Evolutionary conservation across 2,797 vertebrate genomes (phyloP), one percentile per base, ranked within the genome.

Genomic region (Sebastes jordani): DNA sequence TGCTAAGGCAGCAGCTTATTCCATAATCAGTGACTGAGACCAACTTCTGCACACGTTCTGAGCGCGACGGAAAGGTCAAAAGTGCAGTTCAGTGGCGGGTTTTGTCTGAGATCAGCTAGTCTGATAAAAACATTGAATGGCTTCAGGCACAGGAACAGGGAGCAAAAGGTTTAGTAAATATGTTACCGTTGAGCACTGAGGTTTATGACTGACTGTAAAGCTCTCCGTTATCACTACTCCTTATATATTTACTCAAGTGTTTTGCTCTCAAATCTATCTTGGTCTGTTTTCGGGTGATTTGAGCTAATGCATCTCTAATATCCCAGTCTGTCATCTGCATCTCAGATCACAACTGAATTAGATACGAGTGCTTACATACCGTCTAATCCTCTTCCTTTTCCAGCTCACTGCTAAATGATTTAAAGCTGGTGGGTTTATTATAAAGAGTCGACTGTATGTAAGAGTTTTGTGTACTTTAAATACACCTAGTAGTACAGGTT

Each of bases 271-370:
- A 55, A 76, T 56, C n/a, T 5, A 60, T 59, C 54, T 32, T 0
- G 2, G 1, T 23, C n/a, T 62, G 52, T 69, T 76, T 86, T 54
- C 1, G 2, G 14, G n/a, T 38, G 25, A 75, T 84, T 56, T 76
- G 52, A 56, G 63, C 14, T 42, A 27, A 74, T 61, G 38, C 36
- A 30, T 52, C 62, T 67, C 7, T 61, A 59, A 76, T 49, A 55
- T 54, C 29, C 11, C 22, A 61, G 59, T 42, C 36, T 69, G 22
- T 69, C 54, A 46, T 71, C 34, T 77, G 34, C 7, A 60, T 66
- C 75, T 81, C 30, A 64, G 36, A 86, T 82, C 78, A 76, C 30
- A 78, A 23, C 34, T 63, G 71, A 84, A 78, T 54, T 32, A 71
- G 55, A 76, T 63, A 74, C 54, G 76, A 72, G 42, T 36, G 25